Evolutionary conservation across 2,888 invertebrate genomes (phyloP), one percentile per base, ranked within the genome.

Genomic region (Drosophila pseudotalamancana): DNA sequence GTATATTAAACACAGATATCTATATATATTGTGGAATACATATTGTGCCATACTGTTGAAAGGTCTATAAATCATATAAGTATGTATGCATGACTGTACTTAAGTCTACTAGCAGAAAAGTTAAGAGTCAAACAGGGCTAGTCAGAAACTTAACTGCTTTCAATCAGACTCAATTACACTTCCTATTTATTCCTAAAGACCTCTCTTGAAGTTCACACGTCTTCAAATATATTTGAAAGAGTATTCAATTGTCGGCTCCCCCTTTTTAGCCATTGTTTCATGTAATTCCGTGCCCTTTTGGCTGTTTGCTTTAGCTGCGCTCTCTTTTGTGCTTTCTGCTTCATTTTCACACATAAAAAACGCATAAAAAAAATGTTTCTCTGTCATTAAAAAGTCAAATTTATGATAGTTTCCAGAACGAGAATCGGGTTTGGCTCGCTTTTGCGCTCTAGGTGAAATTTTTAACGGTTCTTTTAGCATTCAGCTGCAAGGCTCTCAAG

Each of bases 321-420:
- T 59, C 59, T 61, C 48, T 67, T 63, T 63, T 64, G 43, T 68
- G 72, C 55, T 55, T 42, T 65, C 72, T 75, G 75, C 72, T 64
- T 84, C 70, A 80, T 80, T 83, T 83, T 83, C 82, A 83, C 87
- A 83, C 87, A 80, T 82, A 86, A 83, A 83, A 80, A 59, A 60
- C 46, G 67, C 80, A 74, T 85, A 51, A 79, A 78, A 80, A 77
- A 81, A 73, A 67, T 77, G 72, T 67, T 83, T 77, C 70, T 79
- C 71, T 77, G 77, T 64, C 83, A 82, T 86, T 82, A 83, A 86
- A 82, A 86, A 82, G 80, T 85, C 72, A 75, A 82, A 82, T 86
- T 86, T 86, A 83, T 83, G 68, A 59, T 72, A 42, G 70, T 77
- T 72, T 53, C 40, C 50, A 61, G 68, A 70, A 74, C 50, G 35